phyloP scores from a whole-genome alignment of 2,797 vertebrate species.

The Steatocranus sp. region DNA sequence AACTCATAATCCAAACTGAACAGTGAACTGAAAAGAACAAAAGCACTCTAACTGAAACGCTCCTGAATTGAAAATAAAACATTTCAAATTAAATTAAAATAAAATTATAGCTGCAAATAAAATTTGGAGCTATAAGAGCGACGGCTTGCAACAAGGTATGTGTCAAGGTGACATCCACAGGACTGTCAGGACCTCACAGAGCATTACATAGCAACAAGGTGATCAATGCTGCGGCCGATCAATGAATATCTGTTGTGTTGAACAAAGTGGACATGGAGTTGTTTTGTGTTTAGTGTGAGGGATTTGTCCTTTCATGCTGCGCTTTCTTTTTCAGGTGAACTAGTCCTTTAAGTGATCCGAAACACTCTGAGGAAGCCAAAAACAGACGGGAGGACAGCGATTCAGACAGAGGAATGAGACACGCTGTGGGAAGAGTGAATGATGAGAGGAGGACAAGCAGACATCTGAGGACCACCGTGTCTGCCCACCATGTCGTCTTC shows the following conservation, averaged over 20 bases:
- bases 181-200: neutral
- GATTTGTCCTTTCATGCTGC: fast-evolving
- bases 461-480: constrained; percentile 72
- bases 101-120: neutral
- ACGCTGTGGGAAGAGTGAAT: constrained; percentile 17
- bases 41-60: neutral
- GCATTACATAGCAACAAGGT: neutral
- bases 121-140: neutral
- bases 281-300: neutral
- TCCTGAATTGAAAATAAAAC: neutral
- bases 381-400: constrained; percentile 7
- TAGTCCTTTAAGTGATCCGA: neutral
- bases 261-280: neutral
- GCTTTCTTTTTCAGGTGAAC: neutral
- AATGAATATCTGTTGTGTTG: neutral
- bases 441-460: constrained; percentile 46
- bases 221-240: neutral
- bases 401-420: constrained; percentile 34
- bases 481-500: constrained; percentile 59
- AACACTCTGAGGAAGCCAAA: neutral
- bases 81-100: neutral
- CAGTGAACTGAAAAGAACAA: neutral
- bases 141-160: neutral
- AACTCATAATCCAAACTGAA: neutral
- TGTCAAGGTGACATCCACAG: neutral